These are phyloP conservation scores for Mactromeris polynyma DNA, from an alignment of 2,888 invertebrate genomes.

Conservation along the genomic window DNA sequence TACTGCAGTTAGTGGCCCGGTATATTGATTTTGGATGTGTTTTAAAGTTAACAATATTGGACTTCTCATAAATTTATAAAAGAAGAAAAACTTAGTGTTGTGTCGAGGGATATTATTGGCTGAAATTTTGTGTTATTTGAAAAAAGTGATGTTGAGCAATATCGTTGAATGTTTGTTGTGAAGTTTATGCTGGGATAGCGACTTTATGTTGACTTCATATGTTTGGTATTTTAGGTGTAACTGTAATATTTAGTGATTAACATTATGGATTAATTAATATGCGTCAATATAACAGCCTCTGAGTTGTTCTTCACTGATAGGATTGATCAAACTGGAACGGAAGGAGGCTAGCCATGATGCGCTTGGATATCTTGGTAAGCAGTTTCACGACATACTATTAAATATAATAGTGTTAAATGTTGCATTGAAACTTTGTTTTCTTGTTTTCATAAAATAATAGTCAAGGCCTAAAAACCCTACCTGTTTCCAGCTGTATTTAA, in stretches of 20 bases:
- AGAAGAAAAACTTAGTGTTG: neutral
- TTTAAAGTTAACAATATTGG: neutral
- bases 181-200: neutral
- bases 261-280: neutral
- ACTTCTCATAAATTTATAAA: conserved; percentile 5
- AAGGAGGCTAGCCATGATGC: neutral
- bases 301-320: neutral
- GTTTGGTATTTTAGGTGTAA: neutral
- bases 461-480: too few relatives aligned
- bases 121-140: neutral
- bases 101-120: neutral
- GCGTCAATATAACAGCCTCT: neutral
- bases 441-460: too few relatives aligned
- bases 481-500: too few relatives aligned
- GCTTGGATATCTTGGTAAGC: neutral
- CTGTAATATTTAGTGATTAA: neutral
- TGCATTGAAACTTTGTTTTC: too few relatives aligned
- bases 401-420: neutral
- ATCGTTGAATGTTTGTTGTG: neutral
- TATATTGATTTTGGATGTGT: neutral
- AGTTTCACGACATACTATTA: neutral
- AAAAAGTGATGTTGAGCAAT: neutral
- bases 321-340: neutral
- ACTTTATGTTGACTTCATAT: neutral
- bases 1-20: neutral